Evolutionary conservation across 2,797 vertebrate genomes (phyloP).

Genomic region (Phylloscopus collybita): DNA sequence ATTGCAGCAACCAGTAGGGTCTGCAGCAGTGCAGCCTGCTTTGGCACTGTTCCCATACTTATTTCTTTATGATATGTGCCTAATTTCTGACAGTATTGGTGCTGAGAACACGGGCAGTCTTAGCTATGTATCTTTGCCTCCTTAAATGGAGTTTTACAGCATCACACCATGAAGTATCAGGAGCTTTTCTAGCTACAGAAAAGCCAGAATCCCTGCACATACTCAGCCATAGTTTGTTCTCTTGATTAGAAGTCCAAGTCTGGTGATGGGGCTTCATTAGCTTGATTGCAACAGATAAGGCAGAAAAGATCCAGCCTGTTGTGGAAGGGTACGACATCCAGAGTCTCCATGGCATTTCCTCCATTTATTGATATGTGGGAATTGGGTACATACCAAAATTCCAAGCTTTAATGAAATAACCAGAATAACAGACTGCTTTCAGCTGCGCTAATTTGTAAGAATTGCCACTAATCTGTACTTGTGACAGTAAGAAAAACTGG

Average conservation of each 20-base stretch:
- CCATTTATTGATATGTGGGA: not conserved
- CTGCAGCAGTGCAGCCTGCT: not conserved
- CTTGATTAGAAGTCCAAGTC: not conserved
- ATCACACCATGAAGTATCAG: not conserved
- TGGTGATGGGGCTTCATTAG: not conserved
- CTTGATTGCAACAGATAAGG: not conserved
- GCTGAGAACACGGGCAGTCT: not conserved
- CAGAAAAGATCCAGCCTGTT: not conserved
- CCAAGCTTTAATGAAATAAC: not conserved
- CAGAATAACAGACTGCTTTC: not conserved
- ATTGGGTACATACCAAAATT: not conserved
- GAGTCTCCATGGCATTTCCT: not conserved
- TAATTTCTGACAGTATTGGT: not conserved
- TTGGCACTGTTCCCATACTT: not conserved
- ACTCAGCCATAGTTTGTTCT: not conserved
- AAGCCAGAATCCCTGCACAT: not conserved
- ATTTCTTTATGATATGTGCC: fast-evolving
- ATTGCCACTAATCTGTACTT: not conserved
- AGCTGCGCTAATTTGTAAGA: not conserved
- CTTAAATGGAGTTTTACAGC: not conserved
- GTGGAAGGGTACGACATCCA: not conserved
- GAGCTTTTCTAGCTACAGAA: not conserved
- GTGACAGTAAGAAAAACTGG: not conserved
- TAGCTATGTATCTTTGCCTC: not conserved
- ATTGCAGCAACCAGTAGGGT: not conserved